Percentiles rank a stretch among this genome's conserved stretches.
Evolutionary conservation across 2,797 vertebrate genomes (phyloP).

Genomic region (Centroberyx gerrardi): DNA sequence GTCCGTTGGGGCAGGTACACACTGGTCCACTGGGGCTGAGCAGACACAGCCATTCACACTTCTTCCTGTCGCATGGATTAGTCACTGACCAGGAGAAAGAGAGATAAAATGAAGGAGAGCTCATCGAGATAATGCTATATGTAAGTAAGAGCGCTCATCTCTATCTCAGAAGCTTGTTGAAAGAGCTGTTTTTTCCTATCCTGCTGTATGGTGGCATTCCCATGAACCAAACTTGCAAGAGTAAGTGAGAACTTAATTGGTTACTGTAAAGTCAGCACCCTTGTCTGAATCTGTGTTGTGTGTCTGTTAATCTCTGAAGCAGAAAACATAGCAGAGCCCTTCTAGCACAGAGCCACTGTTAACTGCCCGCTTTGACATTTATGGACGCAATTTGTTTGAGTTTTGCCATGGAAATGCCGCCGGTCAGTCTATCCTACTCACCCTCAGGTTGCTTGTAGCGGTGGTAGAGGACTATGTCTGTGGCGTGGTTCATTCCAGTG

Average conservation of each 20-base stretch:
- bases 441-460: constrained; percentile 96
- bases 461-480: constrained; percentile 93
- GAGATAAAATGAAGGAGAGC: background rate
- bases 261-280: too few relatives aligned
- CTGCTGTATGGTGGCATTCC: too few relatives aligned
- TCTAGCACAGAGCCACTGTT: too few relatives aligned
- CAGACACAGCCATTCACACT: constrained; percentile 97
- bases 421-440: constrained; percentile 64
- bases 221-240: too few relatives aligned
- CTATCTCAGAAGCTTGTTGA: background rate
- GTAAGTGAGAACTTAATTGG: too few relatives aligned
- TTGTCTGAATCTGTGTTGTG: too few relatives aligned
- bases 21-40: constrained; percentile 96
- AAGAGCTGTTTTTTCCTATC: too few relatives aligned
- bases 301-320: too few relatives aligned
- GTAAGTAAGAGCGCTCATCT: background rate
- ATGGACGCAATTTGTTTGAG: too few relatives aligned
- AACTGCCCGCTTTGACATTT: too few relatives aligned
- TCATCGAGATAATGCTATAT: background rate
- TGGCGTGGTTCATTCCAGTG: constrained; percentile 94
- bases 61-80: constrained; percentile 97
- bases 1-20: constrained; percentile 95
- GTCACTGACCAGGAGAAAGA: constrained; percentile 82
- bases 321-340: too few relatives aligned
- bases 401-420: too few relatives aligned